Base-by-base conservation (phyloP, 2,113 vertebrate genomes). In the Channa argus region DNA sequence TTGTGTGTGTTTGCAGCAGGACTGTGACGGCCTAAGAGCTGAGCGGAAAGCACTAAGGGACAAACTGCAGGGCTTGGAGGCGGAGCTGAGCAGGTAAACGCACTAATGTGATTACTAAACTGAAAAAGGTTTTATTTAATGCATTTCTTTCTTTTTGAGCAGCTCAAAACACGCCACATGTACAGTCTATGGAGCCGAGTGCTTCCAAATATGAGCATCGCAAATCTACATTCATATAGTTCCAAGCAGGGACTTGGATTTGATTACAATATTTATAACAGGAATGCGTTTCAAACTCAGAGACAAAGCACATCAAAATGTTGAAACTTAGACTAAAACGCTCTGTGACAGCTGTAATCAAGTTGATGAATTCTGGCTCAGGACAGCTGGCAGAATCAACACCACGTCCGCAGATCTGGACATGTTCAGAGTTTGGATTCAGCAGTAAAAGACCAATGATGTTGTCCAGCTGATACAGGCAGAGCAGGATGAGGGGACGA, bases 71-170 rank as follows among this genome's bases (percentile, higher is more conserved):
- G 90, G 80, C 15, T 95, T 97, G 75, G 96, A 98, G 89, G 87
- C 92, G 15, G 96, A 98, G 87, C 95, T 99, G 60, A 95, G 94
- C 91, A 97, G 96, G 98, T 98, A 90, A 63, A 44, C 34, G 56
- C 6, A 69, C 6, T 41, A 7, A 41, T 41, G 15, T 45, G 56
- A 39, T 47, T 2, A 24, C 39, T 24, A 24, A 24, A 24, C 24
- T 24, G 24, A 24, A 24, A 24, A 24, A 24, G 24, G 24, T 24
- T 24, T 24, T 24, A 24, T 24, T 24, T 24, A 24, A 24, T 24
- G 24, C 24, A 24, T 24, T 24, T 24, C 24, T 24, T n/a, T n/a
- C n/a, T n/a, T n/a, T n/a, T n/a, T n/a, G n/a, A n/a, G 24, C 24
- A 24, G 24, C 24, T 24, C 24, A 24, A 24, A 24, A 24, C 24